Evolutionary conservation across 2,113 vertebrate genomes (phyloP).

Genomic region (Eurystomus gularis): DNA sequence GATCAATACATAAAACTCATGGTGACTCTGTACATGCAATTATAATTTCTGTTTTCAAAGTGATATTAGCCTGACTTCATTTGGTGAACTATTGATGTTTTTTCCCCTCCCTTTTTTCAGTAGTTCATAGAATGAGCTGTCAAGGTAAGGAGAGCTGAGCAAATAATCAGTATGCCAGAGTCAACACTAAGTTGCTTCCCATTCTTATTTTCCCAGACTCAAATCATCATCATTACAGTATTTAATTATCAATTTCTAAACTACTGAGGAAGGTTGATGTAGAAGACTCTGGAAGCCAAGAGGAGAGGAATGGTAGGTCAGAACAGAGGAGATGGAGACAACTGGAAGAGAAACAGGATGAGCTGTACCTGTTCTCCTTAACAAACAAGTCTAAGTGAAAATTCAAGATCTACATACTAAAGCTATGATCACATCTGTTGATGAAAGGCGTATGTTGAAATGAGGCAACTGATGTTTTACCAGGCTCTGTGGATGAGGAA

Average conservation of each 20-base stretch:
- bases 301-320: background rate
- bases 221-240: background rate
- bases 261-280: background rate
- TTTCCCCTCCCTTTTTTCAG: background rate
- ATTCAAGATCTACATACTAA: background rate
- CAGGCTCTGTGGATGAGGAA: background rate
- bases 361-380: background rate
- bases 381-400: background rate
- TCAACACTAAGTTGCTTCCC: background rate
- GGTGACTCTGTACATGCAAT: background rate
- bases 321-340: background rate
- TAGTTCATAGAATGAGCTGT: background rate
- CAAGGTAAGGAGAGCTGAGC: background rate
- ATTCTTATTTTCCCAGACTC: background rate
- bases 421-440: background rate
- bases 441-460: background rate
- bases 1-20: background rate
- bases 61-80: background rate
- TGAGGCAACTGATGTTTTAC: background rate
- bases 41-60: background rate
- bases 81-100: background rate
- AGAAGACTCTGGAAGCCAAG: background rate
- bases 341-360: background rate
- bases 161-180: background rate
- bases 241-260: background rate